A percentile compares a stretch with the other conserved stretches of the same genome.
Conservation (phyloP, 2,888 invertebrate species). For the Tolmerus cingulatus region DNA sequence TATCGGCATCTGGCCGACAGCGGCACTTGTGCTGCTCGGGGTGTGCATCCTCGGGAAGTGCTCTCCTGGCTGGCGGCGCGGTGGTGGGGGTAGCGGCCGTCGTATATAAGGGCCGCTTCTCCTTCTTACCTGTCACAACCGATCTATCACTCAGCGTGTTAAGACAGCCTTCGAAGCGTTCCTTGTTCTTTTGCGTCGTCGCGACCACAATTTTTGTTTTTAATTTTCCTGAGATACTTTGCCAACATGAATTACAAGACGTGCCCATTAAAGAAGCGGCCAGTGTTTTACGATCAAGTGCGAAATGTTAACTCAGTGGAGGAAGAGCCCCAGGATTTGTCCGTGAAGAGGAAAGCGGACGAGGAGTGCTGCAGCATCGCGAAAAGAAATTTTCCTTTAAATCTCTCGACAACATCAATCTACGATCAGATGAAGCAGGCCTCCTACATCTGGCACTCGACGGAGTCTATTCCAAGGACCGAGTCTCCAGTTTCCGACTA, state of each 20-base stretch:
- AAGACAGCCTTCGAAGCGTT: conserved; percentile 43
- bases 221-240: not conserved
- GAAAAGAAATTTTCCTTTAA: conserved; percentile 58
- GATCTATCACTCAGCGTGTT: conserved; percentile 57
- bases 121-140: conserved; percentile 58
- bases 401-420: conserved; percentile 55
- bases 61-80: not conserved
- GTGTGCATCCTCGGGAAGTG: conserved; percentile 5
- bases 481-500: conserved; percentile 40
- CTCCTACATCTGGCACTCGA: not conserved
- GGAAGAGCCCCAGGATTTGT: conserved; percentile 60
- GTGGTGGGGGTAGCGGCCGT: not conserved
- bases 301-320: conserved; percentile 67
- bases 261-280: conserved; percentile 91
- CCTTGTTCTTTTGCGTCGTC: not conserved
- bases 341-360: conserved; percentile 58
- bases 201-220: not conserved
- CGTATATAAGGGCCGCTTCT: conserved; percentile 6
- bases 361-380: conserved; percentile 50
- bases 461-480: not conserved
- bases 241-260: conserved; percentile 81
- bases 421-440: conserved; percentile 42
- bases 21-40: not conserved
- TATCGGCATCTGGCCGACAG: not conserved
- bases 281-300: conserved; percentile 68